Evolutionary conservation across 2,888 invertebrate species (phyloP).

Genomic region (Chironomus tentans): DNA sequence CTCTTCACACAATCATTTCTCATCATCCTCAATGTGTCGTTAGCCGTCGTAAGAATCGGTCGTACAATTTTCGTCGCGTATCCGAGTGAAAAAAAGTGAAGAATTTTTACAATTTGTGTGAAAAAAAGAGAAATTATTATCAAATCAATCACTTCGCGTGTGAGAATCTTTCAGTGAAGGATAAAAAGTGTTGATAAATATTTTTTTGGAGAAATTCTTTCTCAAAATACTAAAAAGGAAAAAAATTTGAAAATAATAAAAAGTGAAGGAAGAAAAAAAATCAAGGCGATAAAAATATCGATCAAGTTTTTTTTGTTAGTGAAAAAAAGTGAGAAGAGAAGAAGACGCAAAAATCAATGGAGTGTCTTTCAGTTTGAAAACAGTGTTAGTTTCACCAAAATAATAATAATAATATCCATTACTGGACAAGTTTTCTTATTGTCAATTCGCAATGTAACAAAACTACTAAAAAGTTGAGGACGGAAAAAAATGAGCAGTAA

Average conservation of each 20-base stretch:
- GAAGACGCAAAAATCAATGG: background rate
- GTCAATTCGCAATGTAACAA: background rate
- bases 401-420: background rate
- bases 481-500: background rate
- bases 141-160: background rate
- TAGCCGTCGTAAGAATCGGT: constrained; percentile 1
- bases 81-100: background rate
- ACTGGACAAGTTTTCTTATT: background rate
- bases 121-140: background rate
- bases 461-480: too few species aligned
- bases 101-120: background rate
- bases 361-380: background rate
- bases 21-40: background rate
- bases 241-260: background rate
- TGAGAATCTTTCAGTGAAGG: background rate
- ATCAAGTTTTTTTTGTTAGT: background rate
- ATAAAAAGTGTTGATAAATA: background rate
- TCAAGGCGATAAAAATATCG: background rate
- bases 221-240: background rate
- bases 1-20: background rate
- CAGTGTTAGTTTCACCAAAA: background rate
- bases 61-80: background rate
- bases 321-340: background rate
- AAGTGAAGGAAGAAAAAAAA: background rate
- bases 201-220: background rate